phyloP scores from a whole-genome alignment of 2,888 invertebrate genomes.

The Thyatira batis region DNA sequence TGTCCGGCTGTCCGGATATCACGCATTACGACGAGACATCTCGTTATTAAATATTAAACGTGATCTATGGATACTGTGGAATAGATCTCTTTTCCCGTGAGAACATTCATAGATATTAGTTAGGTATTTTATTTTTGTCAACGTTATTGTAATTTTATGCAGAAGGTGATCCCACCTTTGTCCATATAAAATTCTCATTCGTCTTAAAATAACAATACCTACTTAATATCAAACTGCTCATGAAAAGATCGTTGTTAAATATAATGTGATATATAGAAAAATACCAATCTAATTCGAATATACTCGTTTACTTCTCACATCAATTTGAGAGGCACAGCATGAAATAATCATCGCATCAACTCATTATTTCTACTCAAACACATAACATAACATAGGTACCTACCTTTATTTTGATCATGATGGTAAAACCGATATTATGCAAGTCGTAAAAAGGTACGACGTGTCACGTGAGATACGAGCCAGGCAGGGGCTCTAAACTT shows the following conservation, averaged over 20 bases:
- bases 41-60: slow-evolving; percentile 36
- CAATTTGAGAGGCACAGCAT: no score
- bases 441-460: background rate
- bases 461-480: background rate
- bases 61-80: slow-evolving; percentile 26
- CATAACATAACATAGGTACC: background rate
- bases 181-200: no score
- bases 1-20: slow-evolving; percentile 27
- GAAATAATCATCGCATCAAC: background rate
- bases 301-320: no score
- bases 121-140: background rate
- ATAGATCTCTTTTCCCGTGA: slow-evolving; percentile 29
- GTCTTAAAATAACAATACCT: no score
- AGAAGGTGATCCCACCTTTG: no score
- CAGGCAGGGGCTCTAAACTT: background rate
- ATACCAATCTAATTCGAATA: no score
- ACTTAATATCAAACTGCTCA: no score
- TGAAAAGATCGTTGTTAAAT: no score
- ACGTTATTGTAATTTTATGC: background rate
- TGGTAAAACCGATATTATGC: background rate
- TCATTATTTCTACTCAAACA: background rate
- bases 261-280: no score
- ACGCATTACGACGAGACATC: slow-evolving; percentile 30
- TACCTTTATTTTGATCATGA: background rate
- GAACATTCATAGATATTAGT: slow-evolving; percentile 13